Base-by-base conservation (phyloP, 2,797 vertebrate species). In the Sebastolobus altivelis region DNA sequence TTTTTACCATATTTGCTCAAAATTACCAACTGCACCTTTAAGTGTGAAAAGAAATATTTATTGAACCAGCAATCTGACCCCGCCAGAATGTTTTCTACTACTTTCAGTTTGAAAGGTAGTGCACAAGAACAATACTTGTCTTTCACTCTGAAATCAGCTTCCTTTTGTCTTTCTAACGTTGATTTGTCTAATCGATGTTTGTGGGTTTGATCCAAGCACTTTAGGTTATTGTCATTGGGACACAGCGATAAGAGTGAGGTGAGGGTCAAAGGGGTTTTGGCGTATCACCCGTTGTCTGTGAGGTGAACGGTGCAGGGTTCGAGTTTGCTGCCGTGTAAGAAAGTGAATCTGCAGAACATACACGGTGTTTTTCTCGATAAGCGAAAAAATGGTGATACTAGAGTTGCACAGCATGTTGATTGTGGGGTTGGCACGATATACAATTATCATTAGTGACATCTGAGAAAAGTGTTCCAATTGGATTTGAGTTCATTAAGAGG, bases 391-490 rank as follows among this genome's bases (percentile, higher is more conserved):
- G n/a, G 52, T 49, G 68, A 73, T 25, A 78, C 58, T 70, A 40
- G 43, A 73, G 63, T 82, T 27, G 35, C 8, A 22, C 35, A 68
- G 58, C 56, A 7, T 52, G 37, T 46, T 72, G 56, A 63, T 72
- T 73, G 35, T 40, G 63, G 85, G 91, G 93, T 94, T 94, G 93
- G 92, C 65, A 92, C 90, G 89, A 93, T 88, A 89, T 62, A 66
- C 52, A 31, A 25, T 35, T 4, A 20, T 62, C 20, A 27, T 66
- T 22, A 25, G 52, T 40, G 61, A 29, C 31, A 61, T 58, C 8
- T 37, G 18, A 33, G 14, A 14, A 58, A 75, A 75, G 22, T 3
- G 11, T 33, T 74, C n/a, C 43, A 52, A 59, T 67, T 58, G 8
- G 18, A 22, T 86, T 73, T 58, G 1, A 55, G 27, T 38, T 66